Percentiles rank a stretch among this genome's conserved stretches.
phyloP scores from a whole-genome alignment of 2,888 invertebrate genomes.

The Anaspis maculata region DNA sequence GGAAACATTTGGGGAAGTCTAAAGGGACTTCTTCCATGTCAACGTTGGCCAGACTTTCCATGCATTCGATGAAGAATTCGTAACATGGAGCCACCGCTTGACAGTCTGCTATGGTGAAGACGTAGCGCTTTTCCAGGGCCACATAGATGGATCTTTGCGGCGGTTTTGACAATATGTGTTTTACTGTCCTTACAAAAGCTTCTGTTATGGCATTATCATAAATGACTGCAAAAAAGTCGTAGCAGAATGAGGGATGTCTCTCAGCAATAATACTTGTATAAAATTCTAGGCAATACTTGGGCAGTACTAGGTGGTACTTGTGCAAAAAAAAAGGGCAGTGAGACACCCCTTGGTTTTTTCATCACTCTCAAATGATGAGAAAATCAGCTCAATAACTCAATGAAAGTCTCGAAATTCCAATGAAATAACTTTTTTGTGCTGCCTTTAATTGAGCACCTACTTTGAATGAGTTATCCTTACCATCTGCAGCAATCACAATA shows the following conservation, averaged over 20 bases:
- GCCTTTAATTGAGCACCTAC: too few relatives aligned
- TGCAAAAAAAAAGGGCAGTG: slow-evolving; percentile 3
- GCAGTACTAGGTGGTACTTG: not conserved
- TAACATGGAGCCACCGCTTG: slow-evolving; percentile 82
- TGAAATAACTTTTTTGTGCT: too few relatives aligned
- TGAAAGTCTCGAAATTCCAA: too few relatives aligned
- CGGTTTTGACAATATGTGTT: slow-evolving; percentile 52
- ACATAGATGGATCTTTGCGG: slow-evolving; percentile 57
- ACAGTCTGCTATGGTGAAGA: slow-evolving; percentile 72
- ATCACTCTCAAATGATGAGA: too few relatives aligned
- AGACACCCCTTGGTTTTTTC: too few relatives aligned
- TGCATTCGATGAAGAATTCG: slow-evolving; percentile 65
- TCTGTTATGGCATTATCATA: slow-evolving; percentile 77
- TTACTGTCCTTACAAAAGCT: slow-evolving; percentile 65
- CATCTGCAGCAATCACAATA: slow-evolving; percentile 75
- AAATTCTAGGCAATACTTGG: slow-evolving; percentile 9
- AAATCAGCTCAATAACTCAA: too few relatives aligned
- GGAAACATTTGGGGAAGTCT: slow-evolving; percentile 74
- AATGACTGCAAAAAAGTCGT: slow-evolving; percentile 63
- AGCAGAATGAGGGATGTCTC: too few relatives aligned
- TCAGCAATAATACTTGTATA: slow-evolving; percentile 7
- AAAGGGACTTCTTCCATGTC: slow-evolving; percentile 53
- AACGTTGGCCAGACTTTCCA: slow-evolving; percentile 51
- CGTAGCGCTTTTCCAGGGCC: slow-evolving; percentile 78
- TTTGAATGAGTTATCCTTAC: too few relatives aligned